phyloP scores from a whole-genome alignment of 2,888 invertebrate species.

The Agrilus biguttatus region DNA sequence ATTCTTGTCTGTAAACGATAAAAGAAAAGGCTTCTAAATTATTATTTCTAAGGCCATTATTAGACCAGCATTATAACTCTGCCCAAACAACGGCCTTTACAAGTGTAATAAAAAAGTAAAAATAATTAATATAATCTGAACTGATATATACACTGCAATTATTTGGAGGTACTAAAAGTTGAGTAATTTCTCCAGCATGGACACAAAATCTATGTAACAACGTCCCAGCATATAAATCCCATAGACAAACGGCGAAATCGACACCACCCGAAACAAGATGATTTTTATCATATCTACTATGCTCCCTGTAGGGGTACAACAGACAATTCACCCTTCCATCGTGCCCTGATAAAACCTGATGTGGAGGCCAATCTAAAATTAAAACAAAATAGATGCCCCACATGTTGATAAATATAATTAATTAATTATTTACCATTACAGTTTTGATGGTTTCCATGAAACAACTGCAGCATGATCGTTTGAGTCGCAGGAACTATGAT shows the following conservation, averaged over 20 bases:
- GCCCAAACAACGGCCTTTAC: no score
- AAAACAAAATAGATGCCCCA: background rate
- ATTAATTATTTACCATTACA: conserved; percentile 42
- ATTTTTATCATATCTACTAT: conserved; percentile 73
- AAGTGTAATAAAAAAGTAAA: background rate
- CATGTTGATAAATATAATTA: background rate
- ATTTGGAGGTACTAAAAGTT: conserved; percentile 86
- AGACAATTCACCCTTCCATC: conserved; percentile 89
- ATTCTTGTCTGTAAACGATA: conserved; percentile 60
- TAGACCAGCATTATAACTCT: background rate
- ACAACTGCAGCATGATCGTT: conserved; percentile 81
- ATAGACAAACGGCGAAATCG: conserved; percentile 93
- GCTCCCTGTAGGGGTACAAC: conserved; percentile 86
- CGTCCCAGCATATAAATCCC: conserved; percentile 85
- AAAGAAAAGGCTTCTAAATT: conserved; percentile 1
- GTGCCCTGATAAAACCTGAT: conserved; percentile 79
- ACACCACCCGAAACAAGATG: conserved; percentile 92
- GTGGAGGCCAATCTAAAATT: conserved; percentile 69
- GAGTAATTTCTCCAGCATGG: conserved; percentile 94
- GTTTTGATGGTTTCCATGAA: conserved; percentile 78
- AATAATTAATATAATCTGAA: background rate
- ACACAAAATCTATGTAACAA: conserved; percentile 91
- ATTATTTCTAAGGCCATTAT: no score
- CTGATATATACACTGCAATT: conserved; percentile 60
- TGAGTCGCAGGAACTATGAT: conserved; percentile 93